Base-by-base conservation (phyloP, 2,797 vertebrate genomes). In the Danio jaintianensis region DNA sequence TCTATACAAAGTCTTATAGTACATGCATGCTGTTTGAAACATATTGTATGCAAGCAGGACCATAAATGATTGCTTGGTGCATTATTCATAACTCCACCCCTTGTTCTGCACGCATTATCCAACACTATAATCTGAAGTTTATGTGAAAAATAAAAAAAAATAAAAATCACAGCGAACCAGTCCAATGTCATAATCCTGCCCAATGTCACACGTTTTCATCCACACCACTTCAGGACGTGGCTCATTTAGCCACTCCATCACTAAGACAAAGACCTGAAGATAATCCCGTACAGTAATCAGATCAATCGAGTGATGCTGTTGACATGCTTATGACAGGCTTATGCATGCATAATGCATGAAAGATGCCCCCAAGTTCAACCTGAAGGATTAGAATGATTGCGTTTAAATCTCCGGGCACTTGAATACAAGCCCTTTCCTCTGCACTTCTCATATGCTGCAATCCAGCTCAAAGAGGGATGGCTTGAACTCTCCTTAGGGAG, bases 341-440 rank as follows among this genome's bases (percentile, higher is more conserved):
- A 56, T n/a, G 18, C 6, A 2, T 10, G 64, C 53, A 22, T 5
- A 63, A 68, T 79, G 45, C 66, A 55, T 53, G 48, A 59, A 69
- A 52, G 67, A 62, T 81, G 56, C 73, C 56, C 29, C 7, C 55
- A 80, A 75, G 79, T 58, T 58, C 53, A 82, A 78, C 56, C 6
- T 72, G 45, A 82, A 64, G 69, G 88, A 90, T 92, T 90, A 89
- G 64, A 81, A 85, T 80, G 86, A 88, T 82, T 86, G 83, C 69
- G 70, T 88, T 88, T 89, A 84, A 90, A 91, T 90, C 88, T 76
- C 80, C 66, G 70, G 80, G 69, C 74, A 69, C 29, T 40, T 71
- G 40, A 62, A 69, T 43, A 53, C 68, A 80, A 86, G 84, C 78
- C 22, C 78, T 75, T 70, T 79, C 71, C 42, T 56, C 59, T 36